These are phyloP conservation scores for Pungitius pungitius DNA, from an alignment of 2,113 vertebrate species.

Conservation along the genomic window DNA sequence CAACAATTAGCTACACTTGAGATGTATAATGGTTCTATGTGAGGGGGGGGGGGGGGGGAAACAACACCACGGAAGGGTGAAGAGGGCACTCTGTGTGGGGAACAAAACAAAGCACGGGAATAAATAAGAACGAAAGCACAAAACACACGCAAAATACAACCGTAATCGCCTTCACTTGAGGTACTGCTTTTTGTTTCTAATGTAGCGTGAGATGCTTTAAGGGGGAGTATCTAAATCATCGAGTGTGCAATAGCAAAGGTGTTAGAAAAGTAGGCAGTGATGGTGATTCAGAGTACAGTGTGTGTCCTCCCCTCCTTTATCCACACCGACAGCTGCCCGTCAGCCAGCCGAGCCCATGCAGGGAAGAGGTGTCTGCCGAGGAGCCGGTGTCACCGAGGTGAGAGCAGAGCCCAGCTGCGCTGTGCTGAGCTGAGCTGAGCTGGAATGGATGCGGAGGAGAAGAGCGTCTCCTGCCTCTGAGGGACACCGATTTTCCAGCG, in stretches of 20 bases:
- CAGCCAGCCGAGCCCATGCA: constrained; percentile 72
- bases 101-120: background rate
- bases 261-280: constrained; percentile 56
- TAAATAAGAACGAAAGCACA: background rate
- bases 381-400: constrained; percentile 71
- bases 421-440: constrained; percentile 64
- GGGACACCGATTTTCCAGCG: constrained; percentile 68
- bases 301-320: constrained; percentile 59
- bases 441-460: constrained; percentile 67
- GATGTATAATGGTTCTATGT: constrained; percentile 24
- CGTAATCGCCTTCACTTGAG: constrained; percentile 3
- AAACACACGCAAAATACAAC: background rate
- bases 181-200: background rate
- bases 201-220: constrained; percentile 16
- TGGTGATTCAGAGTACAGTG: constrained; percentile 55
- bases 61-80: constrained; percentile 17
- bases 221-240: constrained; percentile 33
- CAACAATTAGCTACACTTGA: constrained; percentile 47
- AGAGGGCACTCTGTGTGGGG: background rate
- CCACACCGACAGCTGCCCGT: constrained; percentile 76
- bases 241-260: constrained; percentile 46
- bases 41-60: no score
- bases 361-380: constrained; percentile 65
- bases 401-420: constrained; percentile 52
- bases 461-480: constrained; percentile 72